Conservation (phyloP, 2,113 vertebrate species). For the Pseudorasbora parva region DNA sequence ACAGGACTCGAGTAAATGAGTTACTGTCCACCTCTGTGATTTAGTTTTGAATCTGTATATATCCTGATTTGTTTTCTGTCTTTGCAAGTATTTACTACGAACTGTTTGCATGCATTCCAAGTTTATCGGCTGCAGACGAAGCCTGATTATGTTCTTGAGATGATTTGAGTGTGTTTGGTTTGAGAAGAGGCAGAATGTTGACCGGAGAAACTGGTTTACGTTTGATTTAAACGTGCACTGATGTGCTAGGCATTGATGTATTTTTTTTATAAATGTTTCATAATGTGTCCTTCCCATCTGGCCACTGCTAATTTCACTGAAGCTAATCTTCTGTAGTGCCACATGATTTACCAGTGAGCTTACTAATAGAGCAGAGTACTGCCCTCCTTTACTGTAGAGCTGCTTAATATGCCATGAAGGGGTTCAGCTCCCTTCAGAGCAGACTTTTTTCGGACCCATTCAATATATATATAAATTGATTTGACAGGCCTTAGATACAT, state of each 20-base stretch:
- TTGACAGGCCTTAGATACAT: no score
- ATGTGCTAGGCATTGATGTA: background rate
- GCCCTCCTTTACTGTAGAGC: constrained; percentile 67
- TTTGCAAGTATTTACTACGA: background rate
- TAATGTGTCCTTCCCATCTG: constrained; percentile 36
- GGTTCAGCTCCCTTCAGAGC: constrained; percentile 71
- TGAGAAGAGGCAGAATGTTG: background rate
- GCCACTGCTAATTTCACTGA: constrained; percentile 58
- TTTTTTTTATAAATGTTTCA: background rate
- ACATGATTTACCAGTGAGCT: constrained; percentile 69
- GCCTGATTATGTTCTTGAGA: background rate
- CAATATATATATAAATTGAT: no score
- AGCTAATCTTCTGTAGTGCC: constrained; percentile 69
- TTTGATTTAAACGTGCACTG: background rate
- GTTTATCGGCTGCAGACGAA: background rate
- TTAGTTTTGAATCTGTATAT: background rate
- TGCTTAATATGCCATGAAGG: constrained; percentile 66
- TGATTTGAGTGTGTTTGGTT: background rate
- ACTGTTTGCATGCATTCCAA: background rate
- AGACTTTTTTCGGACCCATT: no score
- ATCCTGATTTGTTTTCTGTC: background rate
- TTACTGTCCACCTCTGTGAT: no score
- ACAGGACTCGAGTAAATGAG: no score
- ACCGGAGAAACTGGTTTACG: background rate
- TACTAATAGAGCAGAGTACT: constrained; percentile 69